phyloP scores from a whole-genome alignment of 2,797 vertebrate genomes.

The Dicrostonyx torquatus region DNA sequence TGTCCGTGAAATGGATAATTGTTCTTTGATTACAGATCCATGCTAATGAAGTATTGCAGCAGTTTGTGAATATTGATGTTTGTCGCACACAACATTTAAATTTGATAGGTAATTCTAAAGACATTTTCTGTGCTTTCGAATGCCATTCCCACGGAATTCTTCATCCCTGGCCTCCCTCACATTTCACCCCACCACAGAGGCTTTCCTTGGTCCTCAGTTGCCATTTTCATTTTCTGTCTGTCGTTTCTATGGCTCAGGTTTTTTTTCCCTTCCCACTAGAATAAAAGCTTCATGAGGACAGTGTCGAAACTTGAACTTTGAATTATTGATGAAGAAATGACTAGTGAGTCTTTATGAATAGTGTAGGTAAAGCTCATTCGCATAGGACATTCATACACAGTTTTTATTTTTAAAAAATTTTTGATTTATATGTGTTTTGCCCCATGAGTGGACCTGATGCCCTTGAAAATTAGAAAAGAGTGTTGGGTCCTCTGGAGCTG shows the following conservation, averaged over 20 bases:
- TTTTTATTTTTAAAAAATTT: background rate
- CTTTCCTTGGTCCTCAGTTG: background rate
- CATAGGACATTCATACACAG: background rate
- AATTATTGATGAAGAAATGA: slow-evolving; percentile 20
- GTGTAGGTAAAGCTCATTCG: background rate
- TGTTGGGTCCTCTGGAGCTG: too few species aligned
- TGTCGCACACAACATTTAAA: background rate
- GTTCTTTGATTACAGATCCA: background rate
- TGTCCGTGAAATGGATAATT: background rate
- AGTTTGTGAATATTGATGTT: slow-evolving; percentile 12
- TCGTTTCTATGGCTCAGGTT: background rate
- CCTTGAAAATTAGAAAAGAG: background rate
- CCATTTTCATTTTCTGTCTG: background rate
- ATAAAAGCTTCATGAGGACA: slow-evolving; percentile 31
- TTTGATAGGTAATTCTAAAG: background rate
- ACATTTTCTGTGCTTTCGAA: background rate
- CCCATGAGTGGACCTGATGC: background rate
- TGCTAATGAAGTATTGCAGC: background rate
- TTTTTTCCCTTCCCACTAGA: background rate
- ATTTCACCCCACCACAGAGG: background rate
- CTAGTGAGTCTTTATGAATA: background rate
- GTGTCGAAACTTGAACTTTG: background rate
- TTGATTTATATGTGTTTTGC: background rate
- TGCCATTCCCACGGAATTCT: background rate
- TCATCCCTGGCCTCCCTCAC: background rate